These are phyloP conservation scores for Eledone cirrhosa DNA, from an alignment of 2,888 invertebrate species.

Conservation along the genomic window DNA sequence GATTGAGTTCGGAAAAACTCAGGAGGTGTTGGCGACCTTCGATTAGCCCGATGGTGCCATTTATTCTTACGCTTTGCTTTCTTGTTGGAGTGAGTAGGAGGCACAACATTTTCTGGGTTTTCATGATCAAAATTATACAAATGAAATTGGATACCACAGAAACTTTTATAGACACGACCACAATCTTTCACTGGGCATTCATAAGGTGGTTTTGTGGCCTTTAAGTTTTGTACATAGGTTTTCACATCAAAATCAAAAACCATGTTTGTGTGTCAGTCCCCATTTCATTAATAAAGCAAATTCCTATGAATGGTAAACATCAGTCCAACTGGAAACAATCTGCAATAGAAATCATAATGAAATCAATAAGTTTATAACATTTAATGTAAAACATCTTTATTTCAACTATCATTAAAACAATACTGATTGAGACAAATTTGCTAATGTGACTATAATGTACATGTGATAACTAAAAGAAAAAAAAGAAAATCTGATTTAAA, in stretches of 20 bases:
- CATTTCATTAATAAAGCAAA: conserved; percentile 28
- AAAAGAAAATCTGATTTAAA: too few species aligned
- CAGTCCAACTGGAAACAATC: conserved; percentile 2
- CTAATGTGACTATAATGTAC: too few species aligned
- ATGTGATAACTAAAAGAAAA: too few species aligned
- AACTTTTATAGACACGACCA: conserved; percentile 85
- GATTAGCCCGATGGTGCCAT: conserved; percentile 58
- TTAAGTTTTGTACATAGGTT: conserved; percentile 84
- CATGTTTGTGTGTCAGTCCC: conserved; percentile 60
- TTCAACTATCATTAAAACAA: too few species aligned
- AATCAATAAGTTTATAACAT: too few species aligned
- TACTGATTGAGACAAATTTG: too few species aligned
- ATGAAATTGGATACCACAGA: conserved; percentile 86
- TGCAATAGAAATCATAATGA: neutral
- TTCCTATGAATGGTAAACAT: neutral
- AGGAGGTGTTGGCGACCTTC: conserved; percentile 64
- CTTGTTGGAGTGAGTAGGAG: conserved; percentile 55
- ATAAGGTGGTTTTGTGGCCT: conserved; percentile 85
- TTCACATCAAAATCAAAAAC: conserved; percentile 86
- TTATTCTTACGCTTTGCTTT: conserved; percentile 67
- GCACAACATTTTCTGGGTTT: conserved; percentile 67
- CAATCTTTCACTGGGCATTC: conserved; percentile 86
- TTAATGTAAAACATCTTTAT: too few species aligned
- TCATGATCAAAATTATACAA: conserved; percentile 86
- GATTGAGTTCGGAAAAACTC: conserved; percentile 61